Base-by-base conservation (phyloP, 2,888 invertebrate genomes). In the Elegia similella region DNA sequence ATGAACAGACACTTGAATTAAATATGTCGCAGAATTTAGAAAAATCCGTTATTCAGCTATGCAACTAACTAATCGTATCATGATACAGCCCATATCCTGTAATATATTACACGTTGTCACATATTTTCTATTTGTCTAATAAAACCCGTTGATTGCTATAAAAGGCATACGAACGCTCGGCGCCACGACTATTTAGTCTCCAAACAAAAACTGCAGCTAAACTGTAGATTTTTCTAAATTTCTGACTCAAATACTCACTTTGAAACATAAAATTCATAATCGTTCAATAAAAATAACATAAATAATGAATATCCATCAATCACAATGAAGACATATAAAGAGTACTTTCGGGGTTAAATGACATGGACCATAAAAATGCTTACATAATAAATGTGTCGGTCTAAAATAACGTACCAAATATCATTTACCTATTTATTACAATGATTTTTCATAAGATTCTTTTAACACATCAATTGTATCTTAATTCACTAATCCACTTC, bases 381-480 rank as follows among this genome's bases (percentile, higher is more conserved):
- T 67, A 72, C 62, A 56, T 65, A 64, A 66, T 63, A 61, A 63
- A 62, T 61, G 57, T 64, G 67, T 72, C 70, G 65, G 72, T 71
- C 70, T 70, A 72, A 75, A 77, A 74, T 69, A 76, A 76, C 70
- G 71, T 79, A 79, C 74, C 75, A 80, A 74, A 76, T 69, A 69
- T 32, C 23, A 68, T 78, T 76, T 76, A 75, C 69, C 70, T 76
- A 76, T 75, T 76, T 75, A 78, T 75, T 72, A 70, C 58, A 48
- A 48, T 38, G 73, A 73, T 73, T 77, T 73, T 75, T 84, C 85
- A 85, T 84, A 86, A 85, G 84, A 86, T 79, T 76, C n/a, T 78
- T 30, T 75, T 79, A 74, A 73, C 75, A 67, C 58, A 70, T 76
- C 74, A 72, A 75, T 74, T 78, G 77, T 76, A 78, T 75, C 80